Conservation (phyloP, 1,140 invertebrate species). For the Lordiphosa clarofinis region DNA sequence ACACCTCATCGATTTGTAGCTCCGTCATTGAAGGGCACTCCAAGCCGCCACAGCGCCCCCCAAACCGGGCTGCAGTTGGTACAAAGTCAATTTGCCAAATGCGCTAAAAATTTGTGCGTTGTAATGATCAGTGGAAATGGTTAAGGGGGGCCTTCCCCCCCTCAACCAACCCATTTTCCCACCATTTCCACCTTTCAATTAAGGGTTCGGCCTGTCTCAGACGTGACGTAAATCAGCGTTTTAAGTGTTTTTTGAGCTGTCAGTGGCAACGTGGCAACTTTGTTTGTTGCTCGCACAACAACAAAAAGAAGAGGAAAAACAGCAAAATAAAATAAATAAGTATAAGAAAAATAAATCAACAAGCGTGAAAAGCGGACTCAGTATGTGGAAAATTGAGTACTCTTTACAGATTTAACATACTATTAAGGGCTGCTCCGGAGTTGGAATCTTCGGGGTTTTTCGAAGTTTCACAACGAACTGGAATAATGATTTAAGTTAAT, state of each 20-base stretch:
- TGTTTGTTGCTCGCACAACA: conserved; percentile 28
- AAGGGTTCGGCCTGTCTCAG: conserved; percentile 48
- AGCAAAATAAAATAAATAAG: conserved; percentile 5
- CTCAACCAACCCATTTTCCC: background rate
- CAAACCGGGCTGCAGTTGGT: conserved; percentile 26
- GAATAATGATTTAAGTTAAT: too few species aligned
- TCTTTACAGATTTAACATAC: too few species aligned
- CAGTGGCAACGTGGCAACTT: conserved; percentile 65
- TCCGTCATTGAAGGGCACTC: conserved; percentile 38
- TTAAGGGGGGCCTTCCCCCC: too few species aligned
- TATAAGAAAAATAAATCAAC: conserved; percentile 6
- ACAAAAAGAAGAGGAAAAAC: conserved; percentile 6
- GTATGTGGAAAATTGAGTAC: too few species aligned
- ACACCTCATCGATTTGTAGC: conserved; percentile 73
- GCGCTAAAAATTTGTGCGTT: conserved; percentile 55
- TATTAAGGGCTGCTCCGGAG: too few species aligned
- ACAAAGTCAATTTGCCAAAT: conserved; percentile 68
- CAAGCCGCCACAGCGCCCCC: too few species aligned
- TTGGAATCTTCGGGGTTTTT: too few species aligned
- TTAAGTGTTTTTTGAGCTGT: conserved; percentile 69
- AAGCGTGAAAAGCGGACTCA: background rate
- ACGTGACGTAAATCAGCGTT: conserved; percentile 71
- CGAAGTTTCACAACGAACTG: too few species aligned
- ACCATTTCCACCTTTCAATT: conserved; percentile 21
- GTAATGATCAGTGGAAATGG: conserved; percentile 48